phyloP scores from a whole-genome alignment of 1,140 invertebrate species.

The Bombus turneri region DNA sequence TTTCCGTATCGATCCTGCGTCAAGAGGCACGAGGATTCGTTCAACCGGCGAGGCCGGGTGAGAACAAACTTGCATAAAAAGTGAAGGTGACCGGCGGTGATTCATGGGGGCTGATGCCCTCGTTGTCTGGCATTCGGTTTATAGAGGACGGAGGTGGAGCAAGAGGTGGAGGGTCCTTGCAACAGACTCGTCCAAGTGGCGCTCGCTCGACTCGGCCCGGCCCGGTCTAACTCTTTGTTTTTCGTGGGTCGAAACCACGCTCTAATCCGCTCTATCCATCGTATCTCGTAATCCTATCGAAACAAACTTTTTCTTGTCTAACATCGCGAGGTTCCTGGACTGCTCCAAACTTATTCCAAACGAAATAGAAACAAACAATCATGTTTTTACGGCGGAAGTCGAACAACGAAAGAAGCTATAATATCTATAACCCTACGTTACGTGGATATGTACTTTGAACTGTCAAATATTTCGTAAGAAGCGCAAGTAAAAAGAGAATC shows the following conservation, averaged over 20 bases:
- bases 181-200: conserved; percentile 46
- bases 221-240: conserved; percentile 55
- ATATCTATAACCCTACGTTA: background rate
- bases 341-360: rapidly evolving
- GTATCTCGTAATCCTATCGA: conserved; percentile 12
- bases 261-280: background rate
- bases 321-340: rapidly evolving
- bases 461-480: background rate
- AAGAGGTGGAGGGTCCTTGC: conserved; percentile 58
- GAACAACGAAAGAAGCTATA: background rate
- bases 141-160: conserved; percentile 60
- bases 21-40: conserved; percentile 31
- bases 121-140: conserved; percentile 77
- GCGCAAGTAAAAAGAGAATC: too few relatives aligned
- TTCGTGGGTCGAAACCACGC: conserved; percentile 30
- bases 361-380: background rate
- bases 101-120: conserved; percentile 80
- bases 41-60: conserved; percentile 59
- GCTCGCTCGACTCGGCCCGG: conserved; percentile 8
- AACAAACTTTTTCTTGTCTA: background rate
- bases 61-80: conserved; percentile 79
- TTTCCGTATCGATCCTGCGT: conserved; percentile 37
- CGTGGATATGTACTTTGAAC: background rate
- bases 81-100: conserved; percentile 79
- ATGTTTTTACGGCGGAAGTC: rapidly evolving